Conservation (phyloP, 2,113 vertebrate genomes). For the Boulengerochromis microlepis region DNA sequence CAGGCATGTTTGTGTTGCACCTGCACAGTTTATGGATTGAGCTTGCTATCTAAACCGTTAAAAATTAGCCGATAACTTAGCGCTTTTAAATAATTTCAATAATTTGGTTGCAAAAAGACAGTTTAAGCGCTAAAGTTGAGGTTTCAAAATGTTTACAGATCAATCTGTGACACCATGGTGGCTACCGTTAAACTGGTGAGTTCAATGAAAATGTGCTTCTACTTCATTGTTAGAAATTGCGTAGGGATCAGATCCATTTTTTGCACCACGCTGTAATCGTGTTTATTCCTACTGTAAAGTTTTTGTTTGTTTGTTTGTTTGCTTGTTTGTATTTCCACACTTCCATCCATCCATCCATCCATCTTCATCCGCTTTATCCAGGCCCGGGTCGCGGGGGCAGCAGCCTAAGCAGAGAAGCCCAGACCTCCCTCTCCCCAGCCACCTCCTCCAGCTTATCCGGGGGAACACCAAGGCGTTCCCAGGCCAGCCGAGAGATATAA, state of each 20-base stretch:
- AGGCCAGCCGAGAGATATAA: neutral
- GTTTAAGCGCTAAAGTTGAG: neutral
- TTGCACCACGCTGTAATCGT: neutral
- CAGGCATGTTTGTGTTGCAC: neutral
- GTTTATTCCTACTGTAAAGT: neutral
- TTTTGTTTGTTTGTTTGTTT: neutral
- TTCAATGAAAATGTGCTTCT: neutral
- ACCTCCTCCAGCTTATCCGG: neutral
- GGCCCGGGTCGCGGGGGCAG: fast-evolving
- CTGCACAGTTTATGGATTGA: neutral
- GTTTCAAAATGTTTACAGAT: neutral
- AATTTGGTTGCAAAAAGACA: neutral
- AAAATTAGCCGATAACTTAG: neutral
- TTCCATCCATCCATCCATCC: neutral
- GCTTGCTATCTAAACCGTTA: neutral
- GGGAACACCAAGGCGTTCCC: neutral
- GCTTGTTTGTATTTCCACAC: neutral
- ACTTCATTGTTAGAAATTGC: neutral
- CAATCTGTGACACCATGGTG: neutral
- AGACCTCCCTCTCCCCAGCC: neutral
- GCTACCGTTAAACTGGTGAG: neutral
- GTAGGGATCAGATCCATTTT: neutral
- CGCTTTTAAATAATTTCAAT: neutral
- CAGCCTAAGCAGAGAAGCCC: neutral
- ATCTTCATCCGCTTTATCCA: neutral